Conservation (phyloP, 2,113 vertebrate genomes). For the Machaerirhynchus nigripectus region DNA sequence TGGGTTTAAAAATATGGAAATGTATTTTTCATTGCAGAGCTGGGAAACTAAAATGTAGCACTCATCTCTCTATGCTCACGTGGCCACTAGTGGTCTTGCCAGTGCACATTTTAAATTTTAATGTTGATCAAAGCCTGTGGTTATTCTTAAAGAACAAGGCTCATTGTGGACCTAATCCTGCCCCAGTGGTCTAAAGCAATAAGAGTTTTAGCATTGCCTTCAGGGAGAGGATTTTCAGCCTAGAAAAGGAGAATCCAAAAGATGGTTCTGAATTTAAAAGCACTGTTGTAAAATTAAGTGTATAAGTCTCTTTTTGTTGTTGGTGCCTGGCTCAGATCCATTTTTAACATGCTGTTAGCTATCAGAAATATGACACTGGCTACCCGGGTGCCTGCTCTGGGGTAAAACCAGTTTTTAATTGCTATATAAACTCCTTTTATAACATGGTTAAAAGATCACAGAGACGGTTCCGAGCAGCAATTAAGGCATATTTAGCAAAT, state of each 20-base stretch:
- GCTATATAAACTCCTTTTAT: conserved; percentile 31
- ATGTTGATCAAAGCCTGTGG: neutral
- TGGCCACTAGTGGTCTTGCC: neutral
- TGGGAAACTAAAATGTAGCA: neutral
- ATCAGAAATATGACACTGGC: conserved; percentile 4
- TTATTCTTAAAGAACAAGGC: neutral
- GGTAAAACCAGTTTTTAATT: conserved; percentile 39
- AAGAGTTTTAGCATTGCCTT: neutral
- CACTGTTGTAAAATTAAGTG: neutral
- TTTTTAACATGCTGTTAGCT: neutral
- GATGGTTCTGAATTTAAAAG: neutral
- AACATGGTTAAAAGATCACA: conserved; percentile 29
- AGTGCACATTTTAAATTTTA: neutral
- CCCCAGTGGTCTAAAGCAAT: neutral
- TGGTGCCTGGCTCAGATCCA: conserved; percentile 10
- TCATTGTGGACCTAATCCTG: neutral
- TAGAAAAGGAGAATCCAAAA: neutral
- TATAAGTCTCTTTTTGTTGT: neutral
- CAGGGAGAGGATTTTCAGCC: neutral
- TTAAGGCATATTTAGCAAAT: conserved; percentile 48
- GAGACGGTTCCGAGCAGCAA: neutral
- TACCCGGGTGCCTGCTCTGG: neutral
- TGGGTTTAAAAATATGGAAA: neutral
- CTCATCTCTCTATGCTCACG: neutral
- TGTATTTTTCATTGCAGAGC: neutral